A percentile compares a stretch with the other conserved stretches of the same genome.
These are phyloP conservation scores for Metellina segmentata DNA, from an alignment of 2,888 invertebrate species.

Conservation along the genomic window DNA sequence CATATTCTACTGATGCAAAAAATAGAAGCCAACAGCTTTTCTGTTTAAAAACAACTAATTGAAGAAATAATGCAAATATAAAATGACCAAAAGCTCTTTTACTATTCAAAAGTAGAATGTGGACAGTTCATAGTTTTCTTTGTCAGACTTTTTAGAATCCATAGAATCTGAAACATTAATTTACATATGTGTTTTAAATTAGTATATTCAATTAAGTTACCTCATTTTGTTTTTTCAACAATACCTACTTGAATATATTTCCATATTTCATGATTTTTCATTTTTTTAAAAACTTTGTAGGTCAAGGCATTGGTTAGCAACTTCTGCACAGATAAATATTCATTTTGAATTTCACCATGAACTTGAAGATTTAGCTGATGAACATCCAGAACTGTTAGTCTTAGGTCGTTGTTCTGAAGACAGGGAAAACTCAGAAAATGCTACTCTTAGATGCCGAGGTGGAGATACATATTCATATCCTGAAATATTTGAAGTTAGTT, in stretches of 20 bases:
- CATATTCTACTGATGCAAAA: too few relatives aligned
- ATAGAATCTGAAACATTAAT: too few relatives aligned
- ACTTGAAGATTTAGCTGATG: slow-evolving; percentile 83
- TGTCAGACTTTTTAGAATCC: too few relatives aligned
- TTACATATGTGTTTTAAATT: too few relatives aligned
- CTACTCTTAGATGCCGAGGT: slow-evolving; percentile 84
- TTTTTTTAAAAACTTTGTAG: slow-evolving; percentile 7
- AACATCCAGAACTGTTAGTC: slow-evolving; percentile 83
- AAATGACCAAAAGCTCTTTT: too few relatives aligned
- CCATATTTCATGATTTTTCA: not conserved
- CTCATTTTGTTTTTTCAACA: not conserved
- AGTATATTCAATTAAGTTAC: too few relatives aligned
- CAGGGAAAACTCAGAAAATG: slow-evolving; percentile 77
- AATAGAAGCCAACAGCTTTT: too few relatives aligned
- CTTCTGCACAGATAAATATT: slow-evolving; percentile 90
- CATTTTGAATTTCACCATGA: slow-evolving; percentile 85
- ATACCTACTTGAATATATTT: not conserved
- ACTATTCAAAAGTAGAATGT: too few relatives aligned
- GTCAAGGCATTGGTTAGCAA: slow-evolving; percentile 83
- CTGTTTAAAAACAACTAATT: too few relatives aligned
- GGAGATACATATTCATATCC: slow-evolving; percentile 87
- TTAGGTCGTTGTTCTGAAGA: slow-evolving; percentile 81
- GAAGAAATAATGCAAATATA: too few relatives aligned
- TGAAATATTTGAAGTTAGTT: slow-evolving; percentile 82
- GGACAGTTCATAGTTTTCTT: too few relatives aligned